Percentiles rank a stretch among this genome's conserved stretches.
Evolutionary conservation across 2,113 vertebrate genomes (phyloP).

Genomic region (Stomatorhinus ivindoensis): DNA sequence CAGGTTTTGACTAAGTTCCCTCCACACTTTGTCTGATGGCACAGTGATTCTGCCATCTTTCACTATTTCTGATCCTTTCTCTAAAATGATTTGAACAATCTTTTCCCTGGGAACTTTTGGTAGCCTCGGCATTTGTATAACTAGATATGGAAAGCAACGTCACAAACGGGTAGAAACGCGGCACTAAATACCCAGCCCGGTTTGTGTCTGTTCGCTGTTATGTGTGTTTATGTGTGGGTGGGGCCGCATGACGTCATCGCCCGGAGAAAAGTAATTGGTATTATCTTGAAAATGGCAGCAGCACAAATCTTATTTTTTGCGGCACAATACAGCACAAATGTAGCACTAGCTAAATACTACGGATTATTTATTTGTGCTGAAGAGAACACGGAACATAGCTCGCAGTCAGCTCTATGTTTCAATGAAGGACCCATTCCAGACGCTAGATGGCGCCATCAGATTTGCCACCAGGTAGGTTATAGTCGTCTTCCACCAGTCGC

Average conservation of each 20-base stretch:
- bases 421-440: neutral
- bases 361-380: neutral
- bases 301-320: neutral
- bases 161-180: neutral
- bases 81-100: neutral
- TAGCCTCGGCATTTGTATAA: conserved; percentile 5
- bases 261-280: neutral
- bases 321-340: neutral
- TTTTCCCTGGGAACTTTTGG: conserved; percentile 13
- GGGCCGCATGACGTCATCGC: neutral
- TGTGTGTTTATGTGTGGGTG: neutral
- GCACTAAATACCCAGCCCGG: neutral
- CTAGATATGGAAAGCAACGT: neutral
- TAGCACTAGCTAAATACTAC: neutral
- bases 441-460: neutral
- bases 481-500: neutral
- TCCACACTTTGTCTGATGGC: conserved; percentile 7
- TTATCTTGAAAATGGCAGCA: neutral
- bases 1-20: neutral
- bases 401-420: neutral
- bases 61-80: neutral
- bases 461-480: neutral
- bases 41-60: neutral
- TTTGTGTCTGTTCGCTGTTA: neutral
- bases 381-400: neutral